Percentiles rank a stretch among this genome's conserved stretches.
These are phyloP conservation scores for Passer domesticus DNA, from an alignment of 2,113 vertebrate genomes.

Conservation along the genomic window DNA sequence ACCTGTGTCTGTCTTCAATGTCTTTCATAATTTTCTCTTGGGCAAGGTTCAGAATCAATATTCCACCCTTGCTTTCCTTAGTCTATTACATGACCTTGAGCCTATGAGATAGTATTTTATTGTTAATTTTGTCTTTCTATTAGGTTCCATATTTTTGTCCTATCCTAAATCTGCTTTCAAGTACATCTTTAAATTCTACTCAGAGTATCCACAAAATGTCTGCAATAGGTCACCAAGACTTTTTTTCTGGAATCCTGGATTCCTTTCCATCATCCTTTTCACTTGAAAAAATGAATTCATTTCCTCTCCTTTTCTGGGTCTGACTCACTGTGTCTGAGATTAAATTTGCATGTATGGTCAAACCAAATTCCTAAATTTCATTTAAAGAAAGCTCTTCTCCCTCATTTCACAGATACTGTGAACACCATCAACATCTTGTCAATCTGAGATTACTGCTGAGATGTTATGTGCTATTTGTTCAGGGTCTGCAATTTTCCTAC, in stretches of 20 bases:
- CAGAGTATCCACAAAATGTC: background rate
- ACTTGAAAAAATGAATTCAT: background rate
- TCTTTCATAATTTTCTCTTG: background rate
- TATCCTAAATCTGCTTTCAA: background rate
- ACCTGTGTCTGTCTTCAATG: background rate
- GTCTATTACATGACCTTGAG: background rate
- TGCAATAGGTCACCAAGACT: background rate
- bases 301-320: background rate
- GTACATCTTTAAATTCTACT: background rate
- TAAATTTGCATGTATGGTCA: background rate
- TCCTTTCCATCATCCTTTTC: background rate
- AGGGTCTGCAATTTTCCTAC: background rate
- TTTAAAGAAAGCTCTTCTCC: background rate
- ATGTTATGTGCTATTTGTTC: background rate
- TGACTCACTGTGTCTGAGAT: background rate
- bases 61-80: background rate
- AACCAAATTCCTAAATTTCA: background rate
- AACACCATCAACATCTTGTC: background rate
- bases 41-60: conserved; percentile 3
- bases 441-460: background rate
- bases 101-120: background rate
- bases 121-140: background rate
- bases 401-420: background rate
- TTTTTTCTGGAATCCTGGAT: background rate
- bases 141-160: background rate